Conservation (phyloP, 2,113 vertebrate genomes). For the Plectropomus leopardus region DNA sequence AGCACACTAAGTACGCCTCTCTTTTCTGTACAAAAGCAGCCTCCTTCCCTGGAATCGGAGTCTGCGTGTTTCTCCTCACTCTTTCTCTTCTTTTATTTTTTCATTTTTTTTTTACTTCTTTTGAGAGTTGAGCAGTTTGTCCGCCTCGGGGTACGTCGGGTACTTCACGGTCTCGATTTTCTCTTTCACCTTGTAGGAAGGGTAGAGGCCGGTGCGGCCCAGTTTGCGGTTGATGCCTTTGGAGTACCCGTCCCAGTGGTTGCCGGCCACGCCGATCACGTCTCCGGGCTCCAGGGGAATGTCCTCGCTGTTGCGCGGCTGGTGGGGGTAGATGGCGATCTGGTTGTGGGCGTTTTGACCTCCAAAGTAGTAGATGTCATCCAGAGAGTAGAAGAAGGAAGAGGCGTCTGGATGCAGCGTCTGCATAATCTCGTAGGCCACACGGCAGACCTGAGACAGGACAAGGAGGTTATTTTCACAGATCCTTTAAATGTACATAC, state of each 20-base stretch:
- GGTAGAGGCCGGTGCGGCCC: conserved; percentile 96
- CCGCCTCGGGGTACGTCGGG: conserved; percentile 95
- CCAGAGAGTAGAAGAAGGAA: conserved; percentile 95
- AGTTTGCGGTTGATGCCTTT: conserved; percentile 98
- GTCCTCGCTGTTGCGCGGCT: conserved; percentile 92
- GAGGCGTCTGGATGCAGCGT: conserved; percentile 97
- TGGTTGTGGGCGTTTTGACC: conserved; percentile 99
- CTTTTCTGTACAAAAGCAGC: conserved; percentile 79
- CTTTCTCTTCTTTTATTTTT: conserved; percentile 44
- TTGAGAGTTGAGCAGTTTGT: conserved; percentile 88
- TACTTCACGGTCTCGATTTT: conserved; percentile 98
- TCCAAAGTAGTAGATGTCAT: conserved; percentile 99
- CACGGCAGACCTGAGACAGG: conserved; percentile 92
- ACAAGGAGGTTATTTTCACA: conserved; percentile 21
- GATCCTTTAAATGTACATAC: not conserved
- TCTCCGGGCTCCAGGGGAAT: conserved; percentile 97
- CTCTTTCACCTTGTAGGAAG: conserved; percentile 98
- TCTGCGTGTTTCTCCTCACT: conserved; percentile 58
- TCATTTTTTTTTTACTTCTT: conserved; percentile 64
- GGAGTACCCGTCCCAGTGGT: conserved; percentile 99
- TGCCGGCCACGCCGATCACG: conserved; percentile 96
- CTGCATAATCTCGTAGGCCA: conserved; percentile 99
- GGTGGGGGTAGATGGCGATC: conserved; percentile 95
- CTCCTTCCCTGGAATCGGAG: conserved; percentile 72
- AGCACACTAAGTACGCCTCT: conserved; percentile 55